Evolutionary conservation across 2,113 vertebrate genomes (phyloP).

Genomic region (Apodemus sylvaticus): DNA sequence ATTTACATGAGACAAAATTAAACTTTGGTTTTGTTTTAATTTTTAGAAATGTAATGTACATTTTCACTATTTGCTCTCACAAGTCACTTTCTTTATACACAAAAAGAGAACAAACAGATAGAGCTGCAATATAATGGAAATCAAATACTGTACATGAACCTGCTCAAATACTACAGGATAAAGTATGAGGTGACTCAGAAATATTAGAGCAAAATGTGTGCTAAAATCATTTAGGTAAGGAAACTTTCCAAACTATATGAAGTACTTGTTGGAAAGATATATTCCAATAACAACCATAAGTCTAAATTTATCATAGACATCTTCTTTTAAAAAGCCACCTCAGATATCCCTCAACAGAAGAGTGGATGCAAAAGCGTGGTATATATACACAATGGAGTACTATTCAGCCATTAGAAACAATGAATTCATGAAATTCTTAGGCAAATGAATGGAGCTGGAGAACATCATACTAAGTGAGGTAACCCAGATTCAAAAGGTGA

Average conservation of each 20-base stretch:
- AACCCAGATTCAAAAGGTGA: too few relatives aligned
- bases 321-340: too few relatives aligned
- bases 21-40: slow-evolving; percentile 22
- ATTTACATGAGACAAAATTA: not conserved
- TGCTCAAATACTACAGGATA: not conserved
- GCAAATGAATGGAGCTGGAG: too few relatives aligned
- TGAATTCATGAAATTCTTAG: too few relatives aligned
- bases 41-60: slow-evolving; percentile 28
- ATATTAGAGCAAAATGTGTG: not conserved
- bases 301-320: not conserved
- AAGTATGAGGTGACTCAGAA: not conserved
- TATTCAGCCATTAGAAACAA: too few relatives aligned
- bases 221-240: not conserved
- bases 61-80: slow-evolving; percentile 36
- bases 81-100: slow-evolving; percentile 45
- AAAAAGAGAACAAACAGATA: slow-evolving; percentile 61
- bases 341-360: too few relatives aligned
- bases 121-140: slow-evolving; percentile 48
- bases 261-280: not conserved
- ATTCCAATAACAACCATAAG: not conserved
- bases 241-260: not conserved
- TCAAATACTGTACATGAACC: slow-evolving; percentile 43
- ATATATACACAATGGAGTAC: too few relatives aligned
- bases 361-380: too few relatives aligned
- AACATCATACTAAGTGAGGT: too few relatives aligned